Percentiles rank a stretch among this genome's conserved stretches.
phyloP scores from a whole-genome alignment of 2,888 invertebrate genomes.

The Xestia rhomboidea region DNA sequence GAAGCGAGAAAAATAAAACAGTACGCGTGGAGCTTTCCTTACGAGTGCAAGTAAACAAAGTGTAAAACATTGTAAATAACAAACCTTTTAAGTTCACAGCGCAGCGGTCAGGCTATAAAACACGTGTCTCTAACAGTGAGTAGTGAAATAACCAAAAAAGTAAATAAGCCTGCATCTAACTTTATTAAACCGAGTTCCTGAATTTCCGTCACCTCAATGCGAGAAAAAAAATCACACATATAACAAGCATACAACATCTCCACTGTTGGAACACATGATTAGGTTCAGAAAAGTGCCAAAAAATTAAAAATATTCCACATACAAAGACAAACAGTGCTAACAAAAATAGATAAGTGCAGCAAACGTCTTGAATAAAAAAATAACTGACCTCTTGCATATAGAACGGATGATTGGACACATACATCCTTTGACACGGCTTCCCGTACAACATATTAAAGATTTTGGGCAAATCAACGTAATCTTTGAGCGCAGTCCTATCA shows the following conservation, averaged over 20 bases:
- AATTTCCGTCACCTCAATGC: background rate
- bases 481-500: constrained; percentile 24
- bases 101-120: constrained; percentile 5
- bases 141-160: background rate
- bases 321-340: background rate
- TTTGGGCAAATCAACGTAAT: constrained; percentile 55
- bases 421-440: constrained; percentile 62
- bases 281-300: background rate
- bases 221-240: background rate
- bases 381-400: constrained; percentile 70
- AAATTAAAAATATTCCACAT: constrained; percentile 13
- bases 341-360: constrained; percentile 7
- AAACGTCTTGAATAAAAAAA: constrained; percentile 14
- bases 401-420: constrained; percentile 51
- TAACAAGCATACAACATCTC: background rate
- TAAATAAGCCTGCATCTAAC: background rate
- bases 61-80: constrained; percentile 11
- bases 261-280: background rate
- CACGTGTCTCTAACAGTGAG: background rate
- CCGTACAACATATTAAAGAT: constrained; percentile 63
- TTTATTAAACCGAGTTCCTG: background rate
- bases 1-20: background rate
- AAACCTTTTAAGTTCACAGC: constrained; percentile 1
- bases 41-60: constrained; percentile 17
- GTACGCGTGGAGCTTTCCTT: background rate